These are phyloP conservation scores for Psophia crepitans DNA, from an alignment of 2,113 vertebrate genomes.

Conservation along the genomic window DNA sequence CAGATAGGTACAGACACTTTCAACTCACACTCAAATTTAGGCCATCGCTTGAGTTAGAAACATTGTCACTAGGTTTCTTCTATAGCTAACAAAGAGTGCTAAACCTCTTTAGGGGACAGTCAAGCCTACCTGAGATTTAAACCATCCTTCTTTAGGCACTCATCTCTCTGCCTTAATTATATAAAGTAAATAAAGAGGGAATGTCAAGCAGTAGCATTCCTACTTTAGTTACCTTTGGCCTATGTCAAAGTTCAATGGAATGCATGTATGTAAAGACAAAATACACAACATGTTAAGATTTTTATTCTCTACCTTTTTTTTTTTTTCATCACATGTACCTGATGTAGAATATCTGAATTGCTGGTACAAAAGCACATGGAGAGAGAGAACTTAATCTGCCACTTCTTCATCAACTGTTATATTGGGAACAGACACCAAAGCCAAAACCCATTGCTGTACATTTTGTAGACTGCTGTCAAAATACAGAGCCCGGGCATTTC, in stretches of 20 bases:
- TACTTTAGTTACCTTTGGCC: neutral
- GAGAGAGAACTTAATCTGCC: neutral
- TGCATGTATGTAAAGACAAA: neutral
- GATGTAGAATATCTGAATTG: neutral
- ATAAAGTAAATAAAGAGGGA: neutral
- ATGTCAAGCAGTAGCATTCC: accelerated
- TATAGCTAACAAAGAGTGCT: neutral
- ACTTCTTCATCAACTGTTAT: neutral
- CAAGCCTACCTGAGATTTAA: neutral
- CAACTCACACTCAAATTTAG: neutral
- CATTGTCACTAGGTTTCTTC: neutral
- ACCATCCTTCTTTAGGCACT: neutral
- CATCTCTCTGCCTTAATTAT: neutral
- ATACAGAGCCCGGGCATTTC: neutral
- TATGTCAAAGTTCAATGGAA: neutral
- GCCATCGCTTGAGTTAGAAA: neutral
- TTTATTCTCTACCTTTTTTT: neutral
- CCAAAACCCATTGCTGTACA: neutral
- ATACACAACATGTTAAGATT: neutral
- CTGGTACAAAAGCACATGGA: neutral
- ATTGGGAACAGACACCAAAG: neutral
- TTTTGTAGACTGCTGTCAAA: neutral
- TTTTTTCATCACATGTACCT: neutral
- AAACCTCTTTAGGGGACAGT: neutral
- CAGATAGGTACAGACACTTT: neutral